These are phyloP conservation scores for Drosophila nasuta DNA, from an alignment of 1,140 invertebrate species.

Conservation along the genomic window DNA sequence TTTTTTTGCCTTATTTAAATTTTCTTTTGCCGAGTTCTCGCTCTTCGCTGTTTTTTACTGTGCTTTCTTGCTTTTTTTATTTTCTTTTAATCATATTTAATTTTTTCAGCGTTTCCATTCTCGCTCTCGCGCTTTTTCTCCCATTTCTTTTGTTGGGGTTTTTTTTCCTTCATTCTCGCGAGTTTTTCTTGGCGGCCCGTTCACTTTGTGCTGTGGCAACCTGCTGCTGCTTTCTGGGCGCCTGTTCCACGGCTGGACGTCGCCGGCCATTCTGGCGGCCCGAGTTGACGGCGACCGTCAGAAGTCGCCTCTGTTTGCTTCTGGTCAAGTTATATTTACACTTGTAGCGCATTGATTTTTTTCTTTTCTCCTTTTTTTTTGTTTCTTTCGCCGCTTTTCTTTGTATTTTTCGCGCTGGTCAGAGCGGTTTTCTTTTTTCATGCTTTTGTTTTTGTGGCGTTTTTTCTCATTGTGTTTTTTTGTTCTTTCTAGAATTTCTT, in stretches of 20 bases:
- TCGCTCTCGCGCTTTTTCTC: constrained; percentile 48
- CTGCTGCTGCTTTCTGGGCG: constrained; percentile 68
- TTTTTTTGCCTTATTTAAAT: constrained; percentile 61
- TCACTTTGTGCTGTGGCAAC: constrained; percentile 26
- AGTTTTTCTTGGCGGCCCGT: constrained; percentile 47
- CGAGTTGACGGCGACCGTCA: background rate
- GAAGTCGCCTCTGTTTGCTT: constrained; percentile 34
- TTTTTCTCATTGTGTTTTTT: constrained; percentile 10
- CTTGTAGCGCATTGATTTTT: constrained; percentile 79
- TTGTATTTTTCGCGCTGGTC: constrained; percentile 38
- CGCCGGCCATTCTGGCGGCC: constrained; percentile 60
- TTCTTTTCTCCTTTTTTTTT: constrained; percentile 43
- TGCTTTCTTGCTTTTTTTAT: constrained; percentile 55
- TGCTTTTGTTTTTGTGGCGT: constrained; percentile 50
- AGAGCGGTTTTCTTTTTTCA: constrained; percentile 39
- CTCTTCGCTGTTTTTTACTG: constrained; percentile 27
- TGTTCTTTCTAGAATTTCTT: constrained; percentile 21
- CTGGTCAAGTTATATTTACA: constrained; percentile 79
- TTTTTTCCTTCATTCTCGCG: constrained; percentile 46
- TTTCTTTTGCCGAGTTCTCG: constrained; percentile 43
- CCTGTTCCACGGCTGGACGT: constrained; percentile 73
- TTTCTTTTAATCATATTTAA: constrained; percentile 83
- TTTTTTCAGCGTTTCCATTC: constrained; percentile 78
- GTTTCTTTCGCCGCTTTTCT: constrained; percentile 20
- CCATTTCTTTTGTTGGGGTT: constrained; percentile 32